Base-by-base conservation (phyloP, 2,113 vertebrate genomes). In the Alosa alosa region DNA sequence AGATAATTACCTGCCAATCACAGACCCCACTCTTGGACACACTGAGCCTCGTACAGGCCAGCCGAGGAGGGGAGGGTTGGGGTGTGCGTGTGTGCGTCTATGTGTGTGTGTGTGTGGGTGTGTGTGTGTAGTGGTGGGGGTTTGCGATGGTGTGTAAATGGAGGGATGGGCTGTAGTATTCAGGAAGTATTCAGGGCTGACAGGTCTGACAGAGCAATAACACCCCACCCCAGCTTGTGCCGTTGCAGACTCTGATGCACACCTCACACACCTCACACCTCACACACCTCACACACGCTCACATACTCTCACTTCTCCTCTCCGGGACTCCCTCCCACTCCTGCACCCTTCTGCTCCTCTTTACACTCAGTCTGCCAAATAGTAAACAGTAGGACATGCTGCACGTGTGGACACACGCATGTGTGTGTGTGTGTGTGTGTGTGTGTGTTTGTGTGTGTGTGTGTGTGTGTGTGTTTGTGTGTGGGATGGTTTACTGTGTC, bases 151-250 rank as follows among this genome's bases (percentile, higher is more conserved):
- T 17, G 15, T 5, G 15, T 57, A 18, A 4, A 64, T 20, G 20
- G n/a, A 36, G 25, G 64, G n/a, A 1, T 72, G 64, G 22, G 57
- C 22, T n/a, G n/a, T n/a, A n/a, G n/a, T n/a, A n/a, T n/a, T n/a
- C n/a, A n/a, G n/a, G n/a, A 25, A 11, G 50, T 17, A 4, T 11
- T 17, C 52, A 36, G 10, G 64, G 64, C 64, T 95, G 94, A 94
- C 94, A 94, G 92, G 92, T 91, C 22, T 94, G 87, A 89, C 94
- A 91, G 92, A 72, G 94, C 93, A 91, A 91, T 87, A 88, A 91
- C 91, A 90, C 88, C 90, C 91, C 25, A 11, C n/a, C 60, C 6
- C 60, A 88, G 84, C 89, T 86, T 45, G 39, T 31, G 36, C 81
- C 2, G 18, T 45, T 25, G 2, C n/a, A 39, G 13, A 47, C 39